These are phyloP conservation scores for Rugalucina vietnamica DNA, from an alignment of 2,888 invertebrate genomes.

Conservation along the genomic window DNA sequence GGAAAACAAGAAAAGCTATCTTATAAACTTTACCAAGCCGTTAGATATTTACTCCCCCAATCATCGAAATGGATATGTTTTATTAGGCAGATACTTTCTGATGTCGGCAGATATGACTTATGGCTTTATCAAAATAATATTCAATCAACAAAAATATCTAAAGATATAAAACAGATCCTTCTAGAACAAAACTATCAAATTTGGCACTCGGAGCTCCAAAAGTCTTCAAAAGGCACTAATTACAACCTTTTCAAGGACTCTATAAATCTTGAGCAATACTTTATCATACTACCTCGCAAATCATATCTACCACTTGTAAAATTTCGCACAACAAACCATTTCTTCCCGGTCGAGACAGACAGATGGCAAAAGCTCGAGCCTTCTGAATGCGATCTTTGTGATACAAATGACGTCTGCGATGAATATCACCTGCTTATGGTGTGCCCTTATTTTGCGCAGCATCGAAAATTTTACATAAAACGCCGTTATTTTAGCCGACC, in stretches of 20 bases:
- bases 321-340: neutral
- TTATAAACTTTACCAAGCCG: neutral
- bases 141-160: neutral
- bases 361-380: neutral
- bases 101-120: neutral
- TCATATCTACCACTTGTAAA: too few species aligned
- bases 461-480: neutral
- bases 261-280: neutral
- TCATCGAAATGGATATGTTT: neutral
- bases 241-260: neutral
- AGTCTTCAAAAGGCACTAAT: neutral
- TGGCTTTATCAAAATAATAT: neutral
- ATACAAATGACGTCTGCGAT: neutral
- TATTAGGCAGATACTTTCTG: conserved; percentile 6
- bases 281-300: too few species aligned
- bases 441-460: neutral
- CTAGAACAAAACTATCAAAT: neutral
- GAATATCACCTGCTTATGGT: neutral
- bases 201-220: neutral
- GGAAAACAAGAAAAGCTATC: neutral
- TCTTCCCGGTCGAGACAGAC: neutral
- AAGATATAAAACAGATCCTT: neutral
- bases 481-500: neutral
- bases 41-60: neutral
- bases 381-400: neutral